Conservation (phyloP, 1,140 invertebrate species). For the Heterodera schachtii region DNA sequence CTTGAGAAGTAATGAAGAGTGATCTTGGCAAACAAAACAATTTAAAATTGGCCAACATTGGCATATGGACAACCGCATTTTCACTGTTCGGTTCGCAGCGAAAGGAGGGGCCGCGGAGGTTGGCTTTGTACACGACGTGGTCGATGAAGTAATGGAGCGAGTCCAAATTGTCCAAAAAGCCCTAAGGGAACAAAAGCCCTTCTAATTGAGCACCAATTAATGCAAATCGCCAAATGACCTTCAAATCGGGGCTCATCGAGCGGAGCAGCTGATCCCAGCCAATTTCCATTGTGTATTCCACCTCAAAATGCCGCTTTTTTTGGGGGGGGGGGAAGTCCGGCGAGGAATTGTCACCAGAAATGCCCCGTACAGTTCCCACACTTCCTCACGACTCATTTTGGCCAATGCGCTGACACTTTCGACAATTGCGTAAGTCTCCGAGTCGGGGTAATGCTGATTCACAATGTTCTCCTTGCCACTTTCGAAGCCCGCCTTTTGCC, state of each 20-base stretch:
- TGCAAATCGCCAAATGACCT: slow-evolving; percentile 25
- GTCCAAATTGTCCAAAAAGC: slow-evolving; percentile 63
- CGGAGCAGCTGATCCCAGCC: slow-evolving; percentile 61
- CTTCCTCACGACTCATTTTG: slow-evolving; percentile 52
- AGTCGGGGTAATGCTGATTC: slow-evolving; percentile 53
- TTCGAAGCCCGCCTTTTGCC: slow-evolving; percentile 56
- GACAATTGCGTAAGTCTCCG: slow-evolving; percentile 56
- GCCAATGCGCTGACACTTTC: slow-evolving; percentile 49
- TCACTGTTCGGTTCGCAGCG: slow-evolving; percentile 66
- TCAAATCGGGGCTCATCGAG: slow-evolving; percentile 60
- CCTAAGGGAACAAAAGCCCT: slow-evolving; percentile 13
- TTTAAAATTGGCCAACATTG: neutral
- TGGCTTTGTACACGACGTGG: slow-evolving; percentile 62
- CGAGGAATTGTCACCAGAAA: slow-evolving; percentile 42
- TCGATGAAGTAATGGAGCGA: slow-evolving; percentile 64
- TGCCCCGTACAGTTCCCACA: slow-evolving; percentile 60
- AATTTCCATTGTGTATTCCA: slow-evolving; percentile 57
- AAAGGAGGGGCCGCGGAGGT: slow-evolving; percentile 59
- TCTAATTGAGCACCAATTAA: too few species aligned
- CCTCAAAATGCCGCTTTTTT: neutral
- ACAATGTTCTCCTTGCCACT: slow-evolving; percentile 60
- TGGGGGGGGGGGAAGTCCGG: neutral
- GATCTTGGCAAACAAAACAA: slow-evolving; percentile 38
- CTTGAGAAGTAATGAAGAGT: slow-evolving; percentile 67
- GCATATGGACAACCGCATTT: slow-evolving; percentile 31